phyloP scores from a whole-genome alignment of 2,888 invertebrate genomes.

The Phyllotreta striolata region DNA sequence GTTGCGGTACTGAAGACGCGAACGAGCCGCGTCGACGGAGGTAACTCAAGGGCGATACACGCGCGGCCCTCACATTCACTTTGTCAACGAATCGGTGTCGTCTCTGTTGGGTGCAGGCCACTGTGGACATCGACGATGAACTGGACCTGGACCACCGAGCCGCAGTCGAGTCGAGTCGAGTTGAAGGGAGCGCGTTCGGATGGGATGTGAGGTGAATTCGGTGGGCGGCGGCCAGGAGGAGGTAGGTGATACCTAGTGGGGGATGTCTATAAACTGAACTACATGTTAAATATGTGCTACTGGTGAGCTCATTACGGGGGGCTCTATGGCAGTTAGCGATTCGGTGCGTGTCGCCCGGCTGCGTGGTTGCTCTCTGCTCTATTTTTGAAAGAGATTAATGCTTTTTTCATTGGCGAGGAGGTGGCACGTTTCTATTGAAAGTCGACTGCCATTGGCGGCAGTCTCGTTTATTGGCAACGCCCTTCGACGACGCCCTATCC shows the following conservation, averaged over 20 bases:
- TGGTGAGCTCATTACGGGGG: conserved; percentile 62
- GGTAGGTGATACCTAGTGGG: conserved; percentile 53
- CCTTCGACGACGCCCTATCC: conserved; percentile 56
- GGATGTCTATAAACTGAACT: conserved; percentile 61
- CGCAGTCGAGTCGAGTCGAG: conserved; percentile 42
- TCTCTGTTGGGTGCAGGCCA: conserved; percentile 37
- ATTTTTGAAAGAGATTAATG: conserved; percentile 65
- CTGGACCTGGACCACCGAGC: conserved; percentile 47
- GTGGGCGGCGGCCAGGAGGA: conserved; percentile 54
- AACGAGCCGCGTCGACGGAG: conserved; percentile 55
- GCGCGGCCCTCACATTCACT: conserved; percentile 50
- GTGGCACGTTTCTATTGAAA: conserved; percentile 55
- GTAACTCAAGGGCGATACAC: conserved; percentile 45
- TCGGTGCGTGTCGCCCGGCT: conserved; percentile 58
- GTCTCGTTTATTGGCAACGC: conserved; percentile 54
- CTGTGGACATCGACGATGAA: conserved; percentile 51
- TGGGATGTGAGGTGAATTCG: conserved; percentile 50
- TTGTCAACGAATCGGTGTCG: conserved; percentile 24
- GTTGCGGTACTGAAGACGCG: conserved; percentile 55
- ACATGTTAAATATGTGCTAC: conserved; percentile 63
- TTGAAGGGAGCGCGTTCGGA: conserved; percentile 46
- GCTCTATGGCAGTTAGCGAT: conserved; percentile 59
- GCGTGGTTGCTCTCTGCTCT: conserved; percentile 60
- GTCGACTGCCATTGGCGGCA: conserved; percentile 57
- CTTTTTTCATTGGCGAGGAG: conserved; percentile 64